Evolutionary conservation across 2,888 invertebrate species (phyloP), one percentile per base, ranked within the genome.

Genomic region (Cosmia trapezina): DNA sequence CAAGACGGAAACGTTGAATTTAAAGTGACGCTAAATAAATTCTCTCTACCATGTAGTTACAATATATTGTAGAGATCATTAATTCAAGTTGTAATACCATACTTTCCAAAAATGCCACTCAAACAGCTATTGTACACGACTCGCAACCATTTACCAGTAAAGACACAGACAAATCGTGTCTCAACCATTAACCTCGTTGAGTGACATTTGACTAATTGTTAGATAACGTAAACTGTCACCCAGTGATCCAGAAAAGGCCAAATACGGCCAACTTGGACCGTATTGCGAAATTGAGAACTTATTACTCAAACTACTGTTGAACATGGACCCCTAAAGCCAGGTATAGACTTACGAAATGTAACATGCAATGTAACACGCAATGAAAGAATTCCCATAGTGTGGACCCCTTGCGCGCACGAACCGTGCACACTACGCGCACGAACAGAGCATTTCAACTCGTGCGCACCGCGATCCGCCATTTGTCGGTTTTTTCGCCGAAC

Each of bases 181-280:
- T 19, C 7, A 41, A 9, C 47, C 41, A 79, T 79, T 77, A 79
- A 66, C 80, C 73, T 73, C 41, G 2, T 11, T 47, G 22, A 62
- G 51, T 79, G 73, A 53, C 73, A 79, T 77, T 76, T 73, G 41
- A 54, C 28, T 57, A 73, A 72, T 72, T 54, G 47, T 47, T 63
- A 47, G 71, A 56, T 62, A 79, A 57, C 56, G n/a, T 22, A 28
- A 79, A 76, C 61, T 79, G 80, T 62, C 76, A 53, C 56, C 45
- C 12, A 12, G n/a, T 43, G 41, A 49, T 47, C 45, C 14, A 19
- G 0, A 12, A 68, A 76, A 65, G 65, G 76, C 47, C 41, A 65
- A 22, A 49, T 41, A n/a, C n/a, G n/a, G n/a, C n/a, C n/a, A n/a
- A n/a, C n/a, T n/a, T n/a, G 17, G 2, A 11, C 9, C 14, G 12